These are phyloP conservation scores for Drosophila siamana DNA, from an alignment of 2,888 invertebrate genomes.

Conservation along the genomic window DNA sequence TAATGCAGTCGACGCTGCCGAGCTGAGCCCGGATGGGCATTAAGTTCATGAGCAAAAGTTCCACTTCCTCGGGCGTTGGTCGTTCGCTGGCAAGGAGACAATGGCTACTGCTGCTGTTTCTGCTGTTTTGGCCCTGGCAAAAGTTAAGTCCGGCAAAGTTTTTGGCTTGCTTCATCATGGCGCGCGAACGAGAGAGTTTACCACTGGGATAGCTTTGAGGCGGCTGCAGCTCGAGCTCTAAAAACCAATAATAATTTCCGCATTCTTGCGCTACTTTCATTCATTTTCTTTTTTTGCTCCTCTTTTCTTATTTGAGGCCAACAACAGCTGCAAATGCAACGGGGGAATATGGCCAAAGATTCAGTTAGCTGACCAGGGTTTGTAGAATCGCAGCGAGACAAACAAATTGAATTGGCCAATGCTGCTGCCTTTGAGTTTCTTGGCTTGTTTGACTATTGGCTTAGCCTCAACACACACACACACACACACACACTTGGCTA, in stretches of 20 bases:
- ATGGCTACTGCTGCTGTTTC: conserved; percentile 35
- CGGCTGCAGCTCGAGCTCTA: conserved; percentile 55
- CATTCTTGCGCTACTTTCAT: conserved; percentile 28
- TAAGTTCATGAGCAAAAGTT: conserved; percentile 77
- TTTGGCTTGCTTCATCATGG: conserved; percentile 67
- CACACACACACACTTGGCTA: conserved; percentile 54
- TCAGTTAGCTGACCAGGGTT: conserved; percentile 39
- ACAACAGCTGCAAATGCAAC: conserved; percentile 64
- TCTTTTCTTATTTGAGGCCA: no score
- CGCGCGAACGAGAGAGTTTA: conserved; percentile 54
- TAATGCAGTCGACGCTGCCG: conserved; percentile 43
- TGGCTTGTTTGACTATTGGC: conserved; percentile 51
- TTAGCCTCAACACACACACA: conserved; percentile 33
- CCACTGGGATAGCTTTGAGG: conserved; percentile 66
- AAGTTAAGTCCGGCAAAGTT: conserved; percentile 52
- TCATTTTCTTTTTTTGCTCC: background rate
- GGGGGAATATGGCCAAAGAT: conserved; percentile 66
- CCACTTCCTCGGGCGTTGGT: conserved; percentile 14
- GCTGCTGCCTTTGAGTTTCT: conserved; percentile 38
- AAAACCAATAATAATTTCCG: conserved; percentile 80
- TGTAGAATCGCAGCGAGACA: conserved; percentile 60
- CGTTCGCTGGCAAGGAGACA: conserved; percentile 52
- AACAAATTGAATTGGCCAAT: conserved; percentile 73
- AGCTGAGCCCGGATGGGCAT: conserved; percentile 51
- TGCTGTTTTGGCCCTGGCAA: conserved; percentile 12